Evolutionary conservation across 2,888 invertebrate species (phyloP).

Genomic region (Carpatolechia fugitivella): DNA sequence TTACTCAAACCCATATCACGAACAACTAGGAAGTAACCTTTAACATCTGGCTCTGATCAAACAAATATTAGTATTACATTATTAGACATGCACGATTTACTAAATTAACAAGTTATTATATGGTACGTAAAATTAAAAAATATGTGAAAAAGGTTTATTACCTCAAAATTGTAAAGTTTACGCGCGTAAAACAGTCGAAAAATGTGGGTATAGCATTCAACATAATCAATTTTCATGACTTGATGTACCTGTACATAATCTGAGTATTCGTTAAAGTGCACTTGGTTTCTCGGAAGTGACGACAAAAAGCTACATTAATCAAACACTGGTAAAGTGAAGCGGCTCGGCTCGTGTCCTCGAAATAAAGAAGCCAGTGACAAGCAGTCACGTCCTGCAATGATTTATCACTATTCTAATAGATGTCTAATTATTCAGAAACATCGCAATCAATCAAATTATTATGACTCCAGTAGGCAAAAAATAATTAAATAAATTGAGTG

Average conservation of each 20-base stretch:
- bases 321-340: background rate
- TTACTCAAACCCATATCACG: constrained; percentile 55
- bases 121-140: constrained; percentile 18
- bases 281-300: background rate
- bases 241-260: background rate
- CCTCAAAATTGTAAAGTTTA: background rate
- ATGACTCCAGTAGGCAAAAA: background rate
- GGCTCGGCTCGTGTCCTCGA: background rate
- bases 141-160: constrained; percentile 19
- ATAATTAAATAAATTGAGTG: background rate
- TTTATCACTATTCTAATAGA: constrained; percentile 9
- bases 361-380: background rate
- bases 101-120: constrained; percentile 25
- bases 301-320: background rate
- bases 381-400: constrained; percentile 7
- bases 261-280: background rate
- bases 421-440: constrained; percentile 7
- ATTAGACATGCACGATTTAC: constrained; percentile 65
- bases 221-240: background rate
- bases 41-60: constrained; percentile 64
- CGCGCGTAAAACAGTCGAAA: background rate
- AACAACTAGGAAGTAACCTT: constrained; percentile 72
- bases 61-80: constrained; percentile 64
- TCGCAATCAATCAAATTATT: constrained; percentile 11
- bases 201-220: background rate